Percentiles rank a stretch among this genome's conserved stretches.
Evolutionary conservation across 1,140 invertebrate genomes (phyloP).

Genomic region (Coenobita brevimanus): DNA sequence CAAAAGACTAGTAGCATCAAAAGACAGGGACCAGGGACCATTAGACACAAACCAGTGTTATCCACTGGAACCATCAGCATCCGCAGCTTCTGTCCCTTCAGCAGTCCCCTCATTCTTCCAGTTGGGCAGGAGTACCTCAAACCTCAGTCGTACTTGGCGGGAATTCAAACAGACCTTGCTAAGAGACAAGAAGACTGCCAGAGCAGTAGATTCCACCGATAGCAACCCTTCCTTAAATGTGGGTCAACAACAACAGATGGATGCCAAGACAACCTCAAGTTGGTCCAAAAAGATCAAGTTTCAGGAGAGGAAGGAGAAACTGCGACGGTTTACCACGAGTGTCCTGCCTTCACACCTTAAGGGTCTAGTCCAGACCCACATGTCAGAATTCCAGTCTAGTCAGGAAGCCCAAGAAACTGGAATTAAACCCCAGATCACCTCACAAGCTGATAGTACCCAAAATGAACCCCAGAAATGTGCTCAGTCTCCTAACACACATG

Average conservation of each 20-base stretch:
- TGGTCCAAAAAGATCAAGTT: background rate
- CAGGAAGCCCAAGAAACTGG: too few relatives aligned
- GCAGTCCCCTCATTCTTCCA: background rate
- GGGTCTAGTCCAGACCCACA: background rate
- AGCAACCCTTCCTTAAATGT: background rate
- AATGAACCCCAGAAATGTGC: too few relatives aligned
- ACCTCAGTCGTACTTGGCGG: constrained; percentile 28
- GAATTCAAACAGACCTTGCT: constrained; percentile 17
- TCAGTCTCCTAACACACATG: too few relatives aligned
- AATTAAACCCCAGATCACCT: too few relatives aligned
- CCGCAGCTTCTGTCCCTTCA: background rate
- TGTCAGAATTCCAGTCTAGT: too few relatives aligned
- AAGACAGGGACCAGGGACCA: too few relatives aligned
- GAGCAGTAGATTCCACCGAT: background rate
- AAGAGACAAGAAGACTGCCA: background rate
- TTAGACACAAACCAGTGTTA: too few relatives aligned
- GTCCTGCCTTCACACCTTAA: constrained; percentile 31
- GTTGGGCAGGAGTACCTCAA: constrained; percentile 21
- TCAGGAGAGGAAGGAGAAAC: background rate
- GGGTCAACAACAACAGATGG: background rate
- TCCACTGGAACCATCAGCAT: too few relatives aligned
- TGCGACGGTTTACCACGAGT: constrained; percentile 44
- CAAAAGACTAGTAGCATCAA: too few relatives aligned
- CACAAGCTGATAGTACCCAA: too few relatives aligned
- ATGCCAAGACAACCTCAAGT: background rate